Conservation (phyloP, 2,888 invertebrate species). For the Meteorus cinctellus region DNA sequence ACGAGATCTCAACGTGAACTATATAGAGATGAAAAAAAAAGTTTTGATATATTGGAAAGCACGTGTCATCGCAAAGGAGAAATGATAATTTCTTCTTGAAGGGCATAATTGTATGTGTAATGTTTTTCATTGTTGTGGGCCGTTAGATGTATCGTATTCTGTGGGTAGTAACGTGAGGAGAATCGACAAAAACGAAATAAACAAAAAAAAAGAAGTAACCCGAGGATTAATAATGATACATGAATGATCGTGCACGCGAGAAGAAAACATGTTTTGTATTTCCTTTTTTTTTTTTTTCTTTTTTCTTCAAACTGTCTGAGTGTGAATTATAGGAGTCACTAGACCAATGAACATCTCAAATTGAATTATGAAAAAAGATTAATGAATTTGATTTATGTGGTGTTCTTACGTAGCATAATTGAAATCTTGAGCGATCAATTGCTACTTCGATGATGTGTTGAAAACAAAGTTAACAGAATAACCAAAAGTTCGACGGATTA, state of each 20-base stretch:
- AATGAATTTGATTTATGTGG: constrained; percentile 1
- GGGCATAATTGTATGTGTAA: constrained; percentile 25
- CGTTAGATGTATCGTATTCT: constrained; percentile 28
- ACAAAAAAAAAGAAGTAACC: constrained; percentile 23
- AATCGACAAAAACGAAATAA: constrained; percentile 22
- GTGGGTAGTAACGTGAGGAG: constrained; percentile 8
- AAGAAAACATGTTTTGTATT: constrained; percentile 19
- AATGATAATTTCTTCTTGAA: constrained; percentile 14
- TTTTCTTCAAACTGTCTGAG: constrained; percentile 17
- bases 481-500: constrained; percentile 33
- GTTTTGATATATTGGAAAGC: constrained; percentile 33
- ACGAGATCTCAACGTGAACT: constrained; percentile 42
- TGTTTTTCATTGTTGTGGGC: constrained; percentile 30
- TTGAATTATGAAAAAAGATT: constrained; percentile 20
- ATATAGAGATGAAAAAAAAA: constrained; percentile 46
- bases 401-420: constrained; percentile 8
- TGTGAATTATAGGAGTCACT: constrained; percentile 1
- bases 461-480: constrained; percentile 16
- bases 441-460: constrained; percentile 31
- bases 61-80: not conserved
- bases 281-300: constrained; percentile 24
- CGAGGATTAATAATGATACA: constrained; percentile 33
- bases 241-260: constrained; percentile 40
- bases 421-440: constrained; percentile 6
- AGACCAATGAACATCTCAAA: constrained; percentile 21